These are phyloP conservation scores for Phalera bucephala DNA, from an alignment of 2,888 invertebrate genomes.

Conservation along the genomic window DNA sequence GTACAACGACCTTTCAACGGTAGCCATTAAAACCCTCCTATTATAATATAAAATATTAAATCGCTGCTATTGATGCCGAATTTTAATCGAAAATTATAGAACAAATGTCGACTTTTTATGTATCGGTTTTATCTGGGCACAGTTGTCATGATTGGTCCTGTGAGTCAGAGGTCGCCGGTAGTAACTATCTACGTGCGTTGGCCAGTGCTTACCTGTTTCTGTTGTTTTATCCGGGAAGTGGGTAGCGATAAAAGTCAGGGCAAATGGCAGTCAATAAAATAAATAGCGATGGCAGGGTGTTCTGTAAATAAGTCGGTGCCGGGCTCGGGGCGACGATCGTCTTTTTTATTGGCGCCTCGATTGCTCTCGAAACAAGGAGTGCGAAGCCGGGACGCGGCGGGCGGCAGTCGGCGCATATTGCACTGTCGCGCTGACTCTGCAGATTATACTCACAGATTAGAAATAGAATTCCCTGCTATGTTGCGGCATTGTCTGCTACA, in stretches of 20 bases:
- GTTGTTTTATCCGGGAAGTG: conserved; percentile 76
- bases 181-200: conserved; percentile 11
- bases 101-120: conserved; percentile 25
- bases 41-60: neutral
- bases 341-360: conserved; percentile 83
- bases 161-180: conserved; percentile 20
- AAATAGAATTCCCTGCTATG: conserved; percentile 60
- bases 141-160: conserved; percentile 31
- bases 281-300: conserved; percentile 81
- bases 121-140: conserved; percentile 13
- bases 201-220: conserved; percentile 66
- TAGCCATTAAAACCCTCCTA: neutral
- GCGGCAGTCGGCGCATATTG: conserved; percentile 58
- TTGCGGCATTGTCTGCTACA: conserved; percentile 45
- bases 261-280: conserved; percentile 83
- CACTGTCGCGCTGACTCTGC: conserved; percentile 62
- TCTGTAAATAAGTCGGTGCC: conserved; percentile 80
- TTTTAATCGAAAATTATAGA: conserved; percentile 9
- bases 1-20: neutral
- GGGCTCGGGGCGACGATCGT: conserved; percentile 78
- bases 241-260: conserved; percentile 79
- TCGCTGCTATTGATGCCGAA: neutral
- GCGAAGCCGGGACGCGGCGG: conserved; percentile 40
- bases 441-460: conserved; percentile 75
- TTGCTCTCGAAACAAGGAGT: conserved; percentile 81